phyloP scores from a whole-genome alignment of 2,113 vertebrate species.

The Pollimyrus isidori region DNA sequence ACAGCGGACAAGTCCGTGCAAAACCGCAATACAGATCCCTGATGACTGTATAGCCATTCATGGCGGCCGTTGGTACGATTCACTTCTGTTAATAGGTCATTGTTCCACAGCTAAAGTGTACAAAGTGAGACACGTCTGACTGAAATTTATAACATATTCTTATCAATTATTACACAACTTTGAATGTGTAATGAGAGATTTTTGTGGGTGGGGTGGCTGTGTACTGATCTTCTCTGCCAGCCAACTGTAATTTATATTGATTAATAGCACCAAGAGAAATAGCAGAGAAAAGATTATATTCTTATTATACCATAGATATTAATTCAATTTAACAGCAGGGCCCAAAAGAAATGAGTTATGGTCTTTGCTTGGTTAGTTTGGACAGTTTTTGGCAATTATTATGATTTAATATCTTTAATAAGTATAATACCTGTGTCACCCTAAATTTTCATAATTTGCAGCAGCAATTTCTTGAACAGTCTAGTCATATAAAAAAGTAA shows the following conservation, averaged over 20 bases:
- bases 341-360: not conserved
- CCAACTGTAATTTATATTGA: not conserved
- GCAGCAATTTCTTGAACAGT: not conserved
- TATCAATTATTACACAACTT: constrained; percentile 2
- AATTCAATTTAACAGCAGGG: not conserved
- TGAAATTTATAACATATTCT: not conserved
- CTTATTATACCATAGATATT: constrained; percentile 6
- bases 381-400: constrained; percentile 7
- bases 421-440: constrained; percentile 7
- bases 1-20: not conserved
- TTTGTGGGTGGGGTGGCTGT: not conserved
- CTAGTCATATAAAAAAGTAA: not conserved
- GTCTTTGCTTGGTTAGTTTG: not conserved
- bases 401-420: constrained; percentile 3
- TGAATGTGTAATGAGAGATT: not conserved
- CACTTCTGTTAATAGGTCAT: not conserved
- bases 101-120: not conserved
- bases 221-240: not conserved
- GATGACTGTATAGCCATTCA: not conserved
- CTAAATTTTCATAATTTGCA: constrained; percentile 7
- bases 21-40: not conserved
- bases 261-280: not conserved
- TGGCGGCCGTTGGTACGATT: not conserved
- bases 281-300: not conserved
- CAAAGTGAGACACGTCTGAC: not conserved